A percentile compares a stretch with the other conserved stretches of the same genome.
phyloP scores from a whole-genome alignment of 2,113 vertebrate genomes.

The Notothenia coriiceps region DNA sequence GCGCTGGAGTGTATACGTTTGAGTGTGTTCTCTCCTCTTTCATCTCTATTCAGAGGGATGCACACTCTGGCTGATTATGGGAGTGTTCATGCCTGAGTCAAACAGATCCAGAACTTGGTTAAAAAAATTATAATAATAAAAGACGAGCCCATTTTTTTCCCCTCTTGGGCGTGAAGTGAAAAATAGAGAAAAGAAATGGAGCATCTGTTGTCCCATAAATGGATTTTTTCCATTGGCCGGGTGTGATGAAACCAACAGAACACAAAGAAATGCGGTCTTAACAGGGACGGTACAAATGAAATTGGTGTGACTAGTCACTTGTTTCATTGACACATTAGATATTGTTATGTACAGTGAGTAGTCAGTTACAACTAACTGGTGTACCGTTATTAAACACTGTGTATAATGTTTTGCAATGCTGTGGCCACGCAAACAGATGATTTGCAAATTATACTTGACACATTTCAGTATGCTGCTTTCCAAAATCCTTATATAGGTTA shows the following conservation, averaged over 20 bases:
- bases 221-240: slow-evolving; percentile 34
- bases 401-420: not conserved
- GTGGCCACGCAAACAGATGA: not conserved
- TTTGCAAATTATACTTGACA: not conserved
- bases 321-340: slow-evolving; percentile 19
- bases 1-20: slow-evolving; percentile 50
- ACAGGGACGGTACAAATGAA: slow-evolving; percentile 13
- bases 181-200: slow-evolving; percentile 33
- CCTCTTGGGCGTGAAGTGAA: slow-evolving; percentile 52
- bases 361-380: not conserved
- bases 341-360: not conserved
- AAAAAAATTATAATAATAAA: slow-evolving; percentile 50
- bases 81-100: slow-evolving; percentile 73
- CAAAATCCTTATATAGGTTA: slow-evolving; percentile 17
- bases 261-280: slow-evolving; percentile 9
- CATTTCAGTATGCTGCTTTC: not conserved
- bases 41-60: slow-evolving; percentile 81
- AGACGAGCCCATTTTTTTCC: slow-evolving; percentile 32
- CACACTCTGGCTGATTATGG: slow-evolving; percentile 76
- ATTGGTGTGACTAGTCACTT: slow-evolving; percentile 15
- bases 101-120: slow-evolving; percentile 73
- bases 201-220: slow-evolving; percentile 71
- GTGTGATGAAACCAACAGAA: slow-evolving; percentile 47
- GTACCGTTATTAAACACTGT: not conserved
- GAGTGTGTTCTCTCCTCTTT: slow-evolving; percentile 70